These are phyloP conservation scores for Leiothrix lutea DNA, from an alignment of 2,113 vertebrate genomes.

Conservation along the genomic window DNA sequence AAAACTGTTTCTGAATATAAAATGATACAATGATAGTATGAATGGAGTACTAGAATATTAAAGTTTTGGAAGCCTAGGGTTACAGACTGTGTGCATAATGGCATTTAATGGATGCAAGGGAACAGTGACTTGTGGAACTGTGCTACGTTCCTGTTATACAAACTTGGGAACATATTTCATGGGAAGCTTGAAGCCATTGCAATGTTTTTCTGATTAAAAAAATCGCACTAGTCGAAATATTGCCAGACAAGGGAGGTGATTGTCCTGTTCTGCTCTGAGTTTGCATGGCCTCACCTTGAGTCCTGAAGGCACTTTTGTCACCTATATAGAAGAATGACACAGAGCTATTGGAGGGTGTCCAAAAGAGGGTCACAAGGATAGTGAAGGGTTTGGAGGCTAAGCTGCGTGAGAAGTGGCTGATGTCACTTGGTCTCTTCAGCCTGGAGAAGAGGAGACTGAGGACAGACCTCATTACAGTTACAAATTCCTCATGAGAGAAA, in stretches of 20 bases:
- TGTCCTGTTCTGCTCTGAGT: neutral
- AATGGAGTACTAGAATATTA: neutral
- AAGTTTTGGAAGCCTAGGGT: neutral
- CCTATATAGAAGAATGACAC: neutral
- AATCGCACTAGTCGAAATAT: neutral
- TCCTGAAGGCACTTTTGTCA: neutral
- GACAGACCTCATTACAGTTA: neutral
- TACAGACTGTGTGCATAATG: neutral
- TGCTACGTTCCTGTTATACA: neutral
- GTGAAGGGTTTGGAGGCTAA: neutral
- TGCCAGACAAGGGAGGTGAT: no score
- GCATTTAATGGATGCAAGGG: neutral
- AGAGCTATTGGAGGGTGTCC: neutral
- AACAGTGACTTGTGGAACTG: neutral
- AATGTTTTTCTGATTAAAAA: neutral
- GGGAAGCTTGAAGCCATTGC: neutral
- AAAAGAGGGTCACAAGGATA: no score
- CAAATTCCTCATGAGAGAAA: neutral
- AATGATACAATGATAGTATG: neutral
- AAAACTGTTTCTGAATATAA: neutral
- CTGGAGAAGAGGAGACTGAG: neutral
- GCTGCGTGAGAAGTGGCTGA: neutral
- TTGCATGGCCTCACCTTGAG: neutral
- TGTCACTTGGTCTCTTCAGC: neutral
- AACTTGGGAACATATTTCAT: neutral